Conservation (phyloP, 2,113 vertebrate species). For the Neolamprologus devosi region DNA sequence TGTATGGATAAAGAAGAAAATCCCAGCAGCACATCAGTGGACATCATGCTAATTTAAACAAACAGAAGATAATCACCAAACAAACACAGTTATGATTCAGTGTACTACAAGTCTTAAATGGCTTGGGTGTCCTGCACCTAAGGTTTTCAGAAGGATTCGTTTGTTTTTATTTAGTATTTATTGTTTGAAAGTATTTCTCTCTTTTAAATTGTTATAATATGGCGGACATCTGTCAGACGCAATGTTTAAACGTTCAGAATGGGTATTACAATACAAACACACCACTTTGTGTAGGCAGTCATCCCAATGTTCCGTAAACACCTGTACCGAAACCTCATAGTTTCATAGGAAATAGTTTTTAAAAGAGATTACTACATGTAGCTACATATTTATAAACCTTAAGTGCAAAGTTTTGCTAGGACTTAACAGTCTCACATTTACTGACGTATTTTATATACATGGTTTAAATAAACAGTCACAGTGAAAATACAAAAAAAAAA, state of each 20-base stretch:
- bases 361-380: background rate
- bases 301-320: background rate
- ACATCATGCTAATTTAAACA: background rate
- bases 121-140: background rate
- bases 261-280: background rate
- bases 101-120: background rate
- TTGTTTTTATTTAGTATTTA: background rate
- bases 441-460: background rate
- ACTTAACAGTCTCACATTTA: background rate
- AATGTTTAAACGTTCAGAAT: background rate
- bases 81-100: background rate
- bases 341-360: background rate
- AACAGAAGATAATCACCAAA: background rate
- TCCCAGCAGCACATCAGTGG: background rate
- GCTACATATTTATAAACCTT: background rate
- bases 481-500: background rate
- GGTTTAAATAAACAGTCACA: background rate
- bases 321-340: background rate
- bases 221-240: background rate
- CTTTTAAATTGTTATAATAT: background rate
- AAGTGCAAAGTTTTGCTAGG: background rate
- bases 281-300: background rate
- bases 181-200: background rate
- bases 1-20: background rate
- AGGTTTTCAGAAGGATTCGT: background rate